Base-by-base conservation (phyloP, 2,888 invertebrate species). In the Liopterus haemorrhoidalis region DNA sequence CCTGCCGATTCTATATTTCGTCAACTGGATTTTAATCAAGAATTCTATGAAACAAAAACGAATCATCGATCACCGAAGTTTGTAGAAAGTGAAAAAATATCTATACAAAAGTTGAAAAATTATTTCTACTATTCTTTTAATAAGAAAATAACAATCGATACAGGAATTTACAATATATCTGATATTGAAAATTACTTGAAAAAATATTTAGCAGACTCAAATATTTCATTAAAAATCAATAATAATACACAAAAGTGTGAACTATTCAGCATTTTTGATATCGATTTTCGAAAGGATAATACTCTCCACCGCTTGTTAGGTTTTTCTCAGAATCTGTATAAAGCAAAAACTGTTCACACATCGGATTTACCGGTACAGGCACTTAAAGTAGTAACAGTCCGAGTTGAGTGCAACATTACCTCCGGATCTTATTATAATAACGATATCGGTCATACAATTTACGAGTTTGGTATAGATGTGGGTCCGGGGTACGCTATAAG, bases 381-480 rank as follows among this genome's bases (percentile, higher is more conserved):
- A 30, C 44, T 53, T 14, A 43, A 39, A 32, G 48, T 54, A 0
- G 55, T 54, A 28, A 46, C 46, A 9, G 28, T 57, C 14, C 31
- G 50, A 22, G 46, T 57, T 22, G 52, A 56, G 15, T 58, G 55
- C 40, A 56, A 53, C 36, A 49, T 58, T 18, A 52, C 50, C 4
- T 38, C 50, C 2, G 53, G 53, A 5, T 55, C 54, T 11, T 57
- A 48, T 19, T 35, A 46, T 1, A 54, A 57, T 46, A 48, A 42
- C 3, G 21, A 37, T 9, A 33, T 22, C n/a, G 46, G 48, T 9
- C 53, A 55, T 36, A 52, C 51, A 4, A 50, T 55, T 32, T 49
- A 57, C 39, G 52, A 55, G 41, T 55, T 57, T 37, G 48, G 46
- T 30, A 50, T 49, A 2, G 27, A 22, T 16, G 55, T 52, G 19